Conservation (phyloP, 2,113 vertebrate species). For the Lophochroa leadbeateri region DNA sequence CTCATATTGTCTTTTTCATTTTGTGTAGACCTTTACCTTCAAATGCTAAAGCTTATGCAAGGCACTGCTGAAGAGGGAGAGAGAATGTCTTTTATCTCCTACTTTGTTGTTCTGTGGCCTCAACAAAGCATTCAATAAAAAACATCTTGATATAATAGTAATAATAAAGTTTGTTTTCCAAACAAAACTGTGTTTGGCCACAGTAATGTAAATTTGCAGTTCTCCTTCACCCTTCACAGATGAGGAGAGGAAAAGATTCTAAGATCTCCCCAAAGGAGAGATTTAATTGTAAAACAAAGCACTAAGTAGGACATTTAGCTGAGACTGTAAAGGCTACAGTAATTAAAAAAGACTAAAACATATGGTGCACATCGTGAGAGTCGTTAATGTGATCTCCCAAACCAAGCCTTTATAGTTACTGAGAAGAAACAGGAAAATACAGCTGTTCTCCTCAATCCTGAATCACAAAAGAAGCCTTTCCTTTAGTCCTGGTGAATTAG, state of each 20-base stretch:
- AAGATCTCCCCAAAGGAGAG: not conserved
- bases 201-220: constrained; percentile 11
- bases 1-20: not conserved
- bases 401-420: not conserved
- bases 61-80: not conserved
- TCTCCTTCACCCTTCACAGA: constrained; percentile 8
- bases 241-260: not conserved
- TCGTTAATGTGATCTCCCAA: not conserved
- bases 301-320: constrained; percentile 39
- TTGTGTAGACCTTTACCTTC: not conserved
- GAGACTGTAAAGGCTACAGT: constrained; percentile 35
- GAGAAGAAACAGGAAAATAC: not conserved
- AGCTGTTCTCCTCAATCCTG: not conserved
- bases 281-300: constrained; percentile 43
- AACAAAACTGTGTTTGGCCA: constrained; percentile 15
- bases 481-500: not conserved
- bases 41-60: not conserved
- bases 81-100: not conserved
- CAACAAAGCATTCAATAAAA: not conserved
- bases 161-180: constrained; percentile 37
- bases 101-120: not conserved
- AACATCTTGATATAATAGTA: not conserved
- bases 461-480: not conserved
- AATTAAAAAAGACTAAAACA: constrained; percentile 30
- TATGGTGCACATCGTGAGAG: not conserved